A percentile compares a stretch with the other conserved stretches of the same genome.
Conservation (phyloP, 2,797 vertebrate genomes). For the Falco biarmicus region DNA sequence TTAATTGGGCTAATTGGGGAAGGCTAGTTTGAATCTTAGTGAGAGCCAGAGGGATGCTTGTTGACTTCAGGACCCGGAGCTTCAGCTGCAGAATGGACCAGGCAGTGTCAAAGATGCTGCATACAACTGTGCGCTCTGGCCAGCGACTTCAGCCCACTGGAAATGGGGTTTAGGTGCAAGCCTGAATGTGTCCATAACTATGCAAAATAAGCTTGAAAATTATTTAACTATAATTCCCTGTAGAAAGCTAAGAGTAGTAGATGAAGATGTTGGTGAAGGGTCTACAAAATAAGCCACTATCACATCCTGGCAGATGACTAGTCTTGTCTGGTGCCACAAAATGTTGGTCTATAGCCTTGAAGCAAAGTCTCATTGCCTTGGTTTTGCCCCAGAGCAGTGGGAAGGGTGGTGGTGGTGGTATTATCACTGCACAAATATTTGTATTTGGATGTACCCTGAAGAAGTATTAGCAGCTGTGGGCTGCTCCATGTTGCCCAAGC, state of each 20-base stretch:
- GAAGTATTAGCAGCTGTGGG: too few species aligned
- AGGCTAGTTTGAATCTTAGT: neutral
- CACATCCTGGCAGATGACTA: neutral
- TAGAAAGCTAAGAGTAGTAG: neutral
- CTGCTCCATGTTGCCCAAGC: fast-evolving
- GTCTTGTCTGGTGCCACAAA: neutral
- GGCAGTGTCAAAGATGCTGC: neutral
- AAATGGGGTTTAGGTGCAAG: neutral
- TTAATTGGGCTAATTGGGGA: too few species aligned
- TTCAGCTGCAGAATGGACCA: neutral
- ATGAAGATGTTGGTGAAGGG: neutral
- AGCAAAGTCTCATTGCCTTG: fast-evolving
- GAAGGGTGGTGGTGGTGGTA: fast-evolving
- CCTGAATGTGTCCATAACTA: neutral
- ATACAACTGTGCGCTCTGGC: too few species aligned
- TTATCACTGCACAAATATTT: fast-evolving
- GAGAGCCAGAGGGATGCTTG: neutral
- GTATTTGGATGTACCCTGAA: fast-evolving
- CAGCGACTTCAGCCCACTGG: neutral
- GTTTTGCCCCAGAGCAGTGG: neutral
- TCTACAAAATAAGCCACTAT: fast-evolving
- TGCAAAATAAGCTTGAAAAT: neutral
- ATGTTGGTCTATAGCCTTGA: neutral
- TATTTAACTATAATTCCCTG: too few species aligned
- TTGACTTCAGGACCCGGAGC: neutral